Base-by-base conservation (phyloP, 2,797 vertebrate species). In the Eurystomus glaucurus region DNA sequence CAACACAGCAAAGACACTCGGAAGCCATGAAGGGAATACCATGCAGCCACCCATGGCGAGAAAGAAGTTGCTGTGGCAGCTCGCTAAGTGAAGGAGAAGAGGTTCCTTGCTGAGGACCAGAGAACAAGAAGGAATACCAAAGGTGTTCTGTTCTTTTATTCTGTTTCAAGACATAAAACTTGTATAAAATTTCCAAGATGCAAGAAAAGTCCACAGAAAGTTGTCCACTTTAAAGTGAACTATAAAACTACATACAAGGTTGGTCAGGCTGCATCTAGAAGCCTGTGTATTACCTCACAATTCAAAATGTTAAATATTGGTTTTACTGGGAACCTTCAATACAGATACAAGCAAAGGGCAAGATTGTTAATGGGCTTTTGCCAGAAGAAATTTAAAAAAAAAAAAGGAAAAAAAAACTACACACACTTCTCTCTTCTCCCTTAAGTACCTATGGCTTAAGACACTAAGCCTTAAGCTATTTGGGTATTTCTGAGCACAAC, bases 11-110 rank as follows among this genome's bases (percentile, higher is more conserved):
- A 18, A 48, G 57, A 9, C 29, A 11, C 33, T 13, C 29, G 43
- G 55, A 91, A 71, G 52, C 20, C 31, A 6, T 10, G 65, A 39
- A 33, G 15, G 54, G 17, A 75, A 88, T 15, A 22, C 62, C 28
- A 22, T 4, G 19, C 14, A 31, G 51, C 16, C 31, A 31, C 10
- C 19, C 14, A 15, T 0, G 48, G 58, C 0, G 0, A 52, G 22
- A 69, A 87, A 23, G 33, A 57, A 57, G 50, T 11, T 69, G 23
- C 57, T 71, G 28, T 11, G 22, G 22, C 15, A 61, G 65, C 45
- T 54, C 39, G 23, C 19, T 68, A 43, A 72, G 9, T 22, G 19
- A 85, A 75, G 8, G 5, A 54, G 19, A 69, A 74, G 41, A 52
- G 8, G 4, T 31, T 50, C 26, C 43, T 70, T 54, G 11, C 9